Percentiles rank a stretch among this genome's conserved stretches.
These are phyloP conservation scores for Actenoides lindsayi DNA, from an alignment of 2,113 vertebrate genomes.

Conservation along the genomic window DNA sequence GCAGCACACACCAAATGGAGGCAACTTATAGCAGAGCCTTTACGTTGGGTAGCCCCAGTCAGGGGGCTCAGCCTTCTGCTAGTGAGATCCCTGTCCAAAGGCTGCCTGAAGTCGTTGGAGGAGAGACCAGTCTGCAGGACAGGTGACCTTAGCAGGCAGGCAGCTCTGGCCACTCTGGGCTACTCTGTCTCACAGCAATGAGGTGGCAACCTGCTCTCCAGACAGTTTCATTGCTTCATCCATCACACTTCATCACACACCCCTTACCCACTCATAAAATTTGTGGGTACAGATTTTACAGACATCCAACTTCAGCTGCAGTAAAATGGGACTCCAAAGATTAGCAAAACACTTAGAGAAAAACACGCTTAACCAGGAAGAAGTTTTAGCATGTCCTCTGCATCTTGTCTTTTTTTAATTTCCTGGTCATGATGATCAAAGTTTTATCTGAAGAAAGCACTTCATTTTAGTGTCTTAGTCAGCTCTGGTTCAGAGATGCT, in stretches of 20 bases:
- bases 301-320: not conserved
- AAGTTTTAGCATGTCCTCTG: not conserved
- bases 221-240: rapidly evolving
- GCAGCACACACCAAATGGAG: not conserved
- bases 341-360: not conserved
- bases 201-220: not conserved
- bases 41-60: not conserved
- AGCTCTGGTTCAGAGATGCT: not conserved
- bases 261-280: rapidly evolving
- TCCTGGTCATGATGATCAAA: not conserved
- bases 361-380: not conserved
- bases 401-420: not conserved
- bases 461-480: not conserved
- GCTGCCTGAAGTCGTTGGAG: not conserved
- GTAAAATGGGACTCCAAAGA: not conserved
- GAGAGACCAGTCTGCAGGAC: not conserved
- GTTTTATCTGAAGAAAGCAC: not conserved
- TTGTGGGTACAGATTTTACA: not conserved
- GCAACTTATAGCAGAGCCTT: not conserved
- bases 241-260: rapidly evolving
- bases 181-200: not conserved
- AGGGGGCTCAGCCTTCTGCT: not conserved
- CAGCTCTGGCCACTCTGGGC: not conserved
- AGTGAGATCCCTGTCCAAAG: rapidly evolving
- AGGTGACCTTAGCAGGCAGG: not conserved